These are phyloP conservation scores for Drosophila truncata DNA, from an alignment of 1,140 invertebrate species.

Conservation along the genomic window DNA sequence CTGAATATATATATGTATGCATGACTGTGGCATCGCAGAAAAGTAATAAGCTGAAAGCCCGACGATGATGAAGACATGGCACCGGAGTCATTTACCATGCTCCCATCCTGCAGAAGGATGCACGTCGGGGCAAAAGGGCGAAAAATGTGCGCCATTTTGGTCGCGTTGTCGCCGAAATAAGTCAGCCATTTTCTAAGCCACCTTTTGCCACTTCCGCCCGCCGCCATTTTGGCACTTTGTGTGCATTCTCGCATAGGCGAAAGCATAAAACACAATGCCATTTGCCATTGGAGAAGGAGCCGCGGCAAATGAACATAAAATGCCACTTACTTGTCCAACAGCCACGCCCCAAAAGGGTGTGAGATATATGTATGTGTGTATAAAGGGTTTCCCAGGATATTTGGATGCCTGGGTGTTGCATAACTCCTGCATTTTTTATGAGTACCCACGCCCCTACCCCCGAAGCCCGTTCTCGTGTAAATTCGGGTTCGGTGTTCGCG, in stretches of 20 bases:
- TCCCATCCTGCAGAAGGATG: constrained; percentile 17
- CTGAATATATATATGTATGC: constrained; percentile 27
- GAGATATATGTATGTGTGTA: not conserved
- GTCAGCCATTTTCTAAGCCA: constrained; percentile 56
- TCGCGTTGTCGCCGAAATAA: constrained; percentile 65
- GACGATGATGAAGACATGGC: constrained; percentile 65
- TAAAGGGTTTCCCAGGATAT: not conserved
- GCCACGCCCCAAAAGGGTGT: constrained; percentile 38
- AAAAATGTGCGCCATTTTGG: constrained; percentile 65
- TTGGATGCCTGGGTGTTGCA: constrained; percentile 40
- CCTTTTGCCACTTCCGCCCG: constrained; percentile 20
- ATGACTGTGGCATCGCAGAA: constrained; percentile 30
- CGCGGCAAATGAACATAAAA: constrained; percentile 77
- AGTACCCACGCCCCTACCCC: not conserved
- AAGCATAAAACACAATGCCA: constrained; percentile 77
- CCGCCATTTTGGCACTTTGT: constrained; percentile 9
- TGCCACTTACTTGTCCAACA: constrained; percentile 74
- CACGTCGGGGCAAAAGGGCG: constrained; percentile 19
- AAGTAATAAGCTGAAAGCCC: constrained; percentile 81
- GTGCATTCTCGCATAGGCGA: constrained; percentile 60
- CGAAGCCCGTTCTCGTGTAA: constrained; percentile 15
- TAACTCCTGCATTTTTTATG: constrained; percentile 60
- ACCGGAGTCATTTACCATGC: constrained; percentile 60
- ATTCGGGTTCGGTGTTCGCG: constrained; percentile 44
- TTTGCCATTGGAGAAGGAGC: constrained; percentile 45